Evolutionary conservation across 2,888 invertebrate species (phyloP), one percentile per base, ranked within the genome.

Genomic region (Nemapogon koenigi): DNA sequence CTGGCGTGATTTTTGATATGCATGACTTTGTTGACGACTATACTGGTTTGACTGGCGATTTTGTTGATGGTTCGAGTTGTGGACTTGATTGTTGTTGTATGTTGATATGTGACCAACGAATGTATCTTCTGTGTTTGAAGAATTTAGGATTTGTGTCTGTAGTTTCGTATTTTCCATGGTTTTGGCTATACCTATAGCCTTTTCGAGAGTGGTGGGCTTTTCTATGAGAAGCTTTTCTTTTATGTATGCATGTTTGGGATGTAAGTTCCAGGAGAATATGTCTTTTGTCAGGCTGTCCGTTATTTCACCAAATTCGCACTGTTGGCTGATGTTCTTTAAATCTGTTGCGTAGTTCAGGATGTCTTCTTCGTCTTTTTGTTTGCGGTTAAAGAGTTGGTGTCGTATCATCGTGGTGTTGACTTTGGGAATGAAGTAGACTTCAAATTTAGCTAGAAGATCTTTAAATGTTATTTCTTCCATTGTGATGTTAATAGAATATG

Each of bases 321-420:
- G 22, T 10, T 7, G 10, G 10, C 22, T 22, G 22, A 22, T 22
- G 10, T 22, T 22, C 6, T 6, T 22, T 10, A 32, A 16, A 35
- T 26, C n/a, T 35, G 18, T 40, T 37, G 16, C 37, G 37, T 25
- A 33, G 29, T n/a, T 30, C 26, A 26, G 39, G 33, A 36, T 40
- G 10, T 19, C 16, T 29, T 43, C 39, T 8, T 40, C 37, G 8
- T 22, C 4, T 4, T 8, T 16, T 32, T 46, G 43, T 14, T 27
- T 14, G 17, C 41, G 15, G 8, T 41, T 44, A 16, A 46, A 44
- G 2, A 46, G 32, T 25, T 43, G 41, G 19, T 46, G 42, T 8
- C 46, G 17, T 35, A 43, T 39, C 37, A 46, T 41, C 10, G 46
- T 43, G 2, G 37, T 31, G 25, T 43, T 46, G 1, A 41, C 36